Conservation (phyloP, 2,113 vertebrate species). For the Gadus macrocephalus region DNA sequence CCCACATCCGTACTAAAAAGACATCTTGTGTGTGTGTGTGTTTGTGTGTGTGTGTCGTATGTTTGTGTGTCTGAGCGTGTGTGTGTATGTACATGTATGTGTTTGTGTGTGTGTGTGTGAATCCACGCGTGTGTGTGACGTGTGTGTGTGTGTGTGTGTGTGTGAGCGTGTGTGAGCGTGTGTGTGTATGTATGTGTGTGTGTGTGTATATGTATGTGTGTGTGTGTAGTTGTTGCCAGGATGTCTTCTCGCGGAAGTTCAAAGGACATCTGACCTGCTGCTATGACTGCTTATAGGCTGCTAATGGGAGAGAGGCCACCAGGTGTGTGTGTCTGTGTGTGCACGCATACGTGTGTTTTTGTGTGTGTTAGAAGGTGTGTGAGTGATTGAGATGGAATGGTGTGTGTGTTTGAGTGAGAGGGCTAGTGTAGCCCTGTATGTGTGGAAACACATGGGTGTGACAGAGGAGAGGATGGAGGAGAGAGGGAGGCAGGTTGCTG, state of each 20-base stretch:
- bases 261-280: conserved; percentile 39
- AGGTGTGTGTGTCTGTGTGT: conserved; percentile 31
- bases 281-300: conserved; percentile 26
- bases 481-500: too few relatives aligned
- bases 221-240: conserved; percentile 33
- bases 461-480: conserved; percentile 13
- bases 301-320: conserved; percentile 49
- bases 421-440: neutral
- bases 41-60: too few relatives aligned
- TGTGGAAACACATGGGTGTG: conserved; percentile 14
- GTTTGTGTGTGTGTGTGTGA: neutral
- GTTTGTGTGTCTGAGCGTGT: neutral
- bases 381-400: too few relatives aligned
- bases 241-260: conserved; percentile 45
- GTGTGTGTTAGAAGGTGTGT: neutral
- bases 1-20: conserved; percentile 48
- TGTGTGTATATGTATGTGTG: conserved; percentile 2
- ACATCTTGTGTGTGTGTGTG: conserved; percentile 11
- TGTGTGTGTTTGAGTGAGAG: conserved; percentile 28
- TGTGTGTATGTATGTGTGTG: conserved; percentile 3
- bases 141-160: conserved; percentile 7
- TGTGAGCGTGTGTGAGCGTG: neutral
- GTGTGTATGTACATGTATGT: conserved; percentile 4
- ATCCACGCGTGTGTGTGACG: conserved; percentile 4
- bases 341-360: neutral